Evolutionary conservation across 1,140 invertebrate species (phyloP), one percentile per base, ranked within the genome.

Genomic region (Papilio dardanus): DNA sequence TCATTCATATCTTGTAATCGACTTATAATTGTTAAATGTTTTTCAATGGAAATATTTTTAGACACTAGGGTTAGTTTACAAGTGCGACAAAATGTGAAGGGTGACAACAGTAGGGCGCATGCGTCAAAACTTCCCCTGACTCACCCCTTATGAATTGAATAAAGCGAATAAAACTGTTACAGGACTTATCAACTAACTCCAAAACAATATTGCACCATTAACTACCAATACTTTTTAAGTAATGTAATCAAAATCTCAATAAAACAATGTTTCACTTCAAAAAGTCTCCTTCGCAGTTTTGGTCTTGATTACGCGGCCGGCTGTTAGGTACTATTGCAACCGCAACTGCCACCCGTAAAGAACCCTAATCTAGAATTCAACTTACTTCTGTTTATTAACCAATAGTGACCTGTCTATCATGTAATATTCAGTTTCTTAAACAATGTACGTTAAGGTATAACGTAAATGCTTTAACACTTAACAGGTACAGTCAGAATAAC

Each of bases 1-100:
- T 96, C 96, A 95, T 94, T 94, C 94, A 95, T 95, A 94, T 94
- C 94, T 94, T 91, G 88, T 88, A 81, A 84, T 74, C 82, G 83
- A 77, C 88, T 83, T 83, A 84, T 88, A 78, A 67, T 87, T 79
- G 79, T 83, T 86, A 84, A 92, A 91, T 86, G 79, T 85, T 79
- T 81, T 80, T 79, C 79, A 76, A 81, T 76, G 54, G 79, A 75
- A 83, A 50, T 80, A 77, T 82, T 79, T 75, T 74, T 79, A 78
- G 50, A 81, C 75, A 81, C 77, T 73, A 80, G 74, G 79, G 76
- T 83, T 75, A 80, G 79, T 83, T 86, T 84, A 87, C 80, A 78
- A 75, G 30, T 54, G 30, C 54, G 69, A 31, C 33, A n/a, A 21
- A 33, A 71, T 54, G 24, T 71, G 28, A 73, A 46, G 71, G 71